Conservation (phyloP, 2,113 vertebrate genomes). For the Strix uralensis region DNA sequence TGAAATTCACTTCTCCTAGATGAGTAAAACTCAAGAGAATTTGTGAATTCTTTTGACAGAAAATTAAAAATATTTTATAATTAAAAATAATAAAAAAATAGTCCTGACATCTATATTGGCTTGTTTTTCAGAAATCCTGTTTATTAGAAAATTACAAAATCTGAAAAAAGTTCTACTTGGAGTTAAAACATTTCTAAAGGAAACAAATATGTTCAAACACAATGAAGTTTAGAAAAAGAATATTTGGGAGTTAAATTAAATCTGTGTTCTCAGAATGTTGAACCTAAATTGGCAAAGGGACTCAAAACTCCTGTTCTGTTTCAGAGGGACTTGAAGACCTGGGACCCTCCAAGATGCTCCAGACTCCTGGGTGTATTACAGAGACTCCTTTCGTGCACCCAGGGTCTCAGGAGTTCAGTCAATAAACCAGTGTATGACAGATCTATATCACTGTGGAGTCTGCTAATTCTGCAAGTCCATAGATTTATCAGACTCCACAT, state of each 20-base stretch:
- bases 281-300: neutral
- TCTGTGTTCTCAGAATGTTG: neutral
- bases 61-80: neutral
- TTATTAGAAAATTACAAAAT: neutral
- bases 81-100: neutral
- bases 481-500: neutral
- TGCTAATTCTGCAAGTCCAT: neutral
- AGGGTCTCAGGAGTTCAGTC: neutral
- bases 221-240: neutral
- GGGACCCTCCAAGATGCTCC: neutral
- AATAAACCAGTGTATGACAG: neutral
- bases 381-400: neutral
- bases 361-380: neutral
- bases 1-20: neutral
- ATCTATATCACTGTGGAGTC: neutral
- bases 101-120: neutral
- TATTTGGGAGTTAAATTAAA: neutral
- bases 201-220: neutral
- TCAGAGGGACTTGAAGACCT: neutral
- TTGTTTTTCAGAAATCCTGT: neutral
- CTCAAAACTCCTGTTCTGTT: neutral
- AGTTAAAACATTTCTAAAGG: neutral
- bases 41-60: neutral
- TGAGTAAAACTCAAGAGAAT: neutral
- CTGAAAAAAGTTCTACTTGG: neutral